Conservation (phyloP, 2,113 vertebrate genomes). For the Sorex araneus region DNA sequence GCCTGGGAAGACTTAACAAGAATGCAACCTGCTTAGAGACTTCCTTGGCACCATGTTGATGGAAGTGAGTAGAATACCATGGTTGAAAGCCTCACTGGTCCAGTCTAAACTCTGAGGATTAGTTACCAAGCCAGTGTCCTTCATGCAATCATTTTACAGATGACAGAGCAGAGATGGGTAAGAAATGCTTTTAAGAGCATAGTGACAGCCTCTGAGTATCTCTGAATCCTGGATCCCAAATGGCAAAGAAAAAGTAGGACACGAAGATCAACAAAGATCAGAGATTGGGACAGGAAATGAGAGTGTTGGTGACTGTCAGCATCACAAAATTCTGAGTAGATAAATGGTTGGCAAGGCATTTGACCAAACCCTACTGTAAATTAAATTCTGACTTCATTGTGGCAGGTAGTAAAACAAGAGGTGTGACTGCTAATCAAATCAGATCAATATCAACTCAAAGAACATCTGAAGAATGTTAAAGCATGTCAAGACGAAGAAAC, state of each 20-base stretch:
- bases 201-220: not conserved
- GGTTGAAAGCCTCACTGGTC: not conserved
- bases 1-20: not conserved
- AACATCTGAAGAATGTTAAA: not conserved
- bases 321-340: not conserved
- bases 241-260: not conserved
- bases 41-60: not conserved
- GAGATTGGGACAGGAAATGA: not conserved
- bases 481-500: slow-evolving; percentile 4
- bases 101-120: not conserved
- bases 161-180: not conserved
- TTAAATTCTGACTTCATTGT: not conserved
- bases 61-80: not conserved
- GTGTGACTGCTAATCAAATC: slow-evolving; percentile 14
- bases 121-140: not conserved
- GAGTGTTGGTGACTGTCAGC: not conserved
- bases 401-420: not conserved
- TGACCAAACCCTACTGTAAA: not conserved
- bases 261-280: not conserved
- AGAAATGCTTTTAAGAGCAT: not conserved
- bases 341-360: not conserved
- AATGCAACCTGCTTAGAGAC: not conserved
- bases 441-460: slow-evolving; percentile 30
- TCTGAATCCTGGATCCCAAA: slow-evolving; percentile 18
- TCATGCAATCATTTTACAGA: not conserved